A percentile compares a stretch with the other conserved stretches of the same genome.
These are phyloP conservation scores for Thymelicus lineola DNA, from an alignment of 2,888 invertebrate species.

Conservation along the genomic window DNA sequence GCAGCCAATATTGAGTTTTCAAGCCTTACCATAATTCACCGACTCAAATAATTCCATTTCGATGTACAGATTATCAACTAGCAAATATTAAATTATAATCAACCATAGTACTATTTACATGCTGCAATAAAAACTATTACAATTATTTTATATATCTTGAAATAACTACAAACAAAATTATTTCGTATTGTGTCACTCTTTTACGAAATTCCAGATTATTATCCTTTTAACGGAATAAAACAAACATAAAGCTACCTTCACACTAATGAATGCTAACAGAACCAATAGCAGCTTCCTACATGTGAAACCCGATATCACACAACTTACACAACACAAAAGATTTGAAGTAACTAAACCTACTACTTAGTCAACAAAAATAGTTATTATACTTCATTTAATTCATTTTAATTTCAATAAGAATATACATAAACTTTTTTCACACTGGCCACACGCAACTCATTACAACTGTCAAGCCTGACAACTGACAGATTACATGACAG, in stretches of 20 bases:
- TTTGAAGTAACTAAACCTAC: slow-evolving; percentile 12
- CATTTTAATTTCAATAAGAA: slow-evolving; percentile 5
- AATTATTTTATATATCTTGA: not conserved
- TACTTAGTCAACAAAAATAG: slow-evolving; percentile 17
- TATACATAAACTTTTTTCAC: slow-evolving; percentile 14
- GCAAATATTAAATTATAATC: not conserved
- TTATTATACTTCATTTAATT: slow-evolving; percentile 6
- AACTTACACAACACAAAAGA: not conserved
- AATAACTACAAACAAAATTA: not conserved
- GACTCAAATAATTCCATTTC: slow-evolving; percentile 25
- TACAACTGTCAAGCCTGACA: not conserved
- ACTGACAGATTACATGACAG: not conserved
- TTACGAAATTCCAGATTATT: not conserved
- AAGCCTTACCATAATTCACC: not conserved
- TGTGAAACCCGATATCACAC: not conserved
- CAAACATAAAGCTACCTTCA: not conserved
- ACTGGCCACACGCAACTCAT: slow-evolving; percentile 9
- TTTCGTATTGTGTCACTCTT: not conserved
- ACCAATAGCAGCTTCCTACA: not conserved
- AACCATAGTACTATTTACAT: slow-evolving; percentile 12
- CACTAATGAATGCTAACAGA: not conserved
- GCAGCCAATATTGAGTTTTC: no score
- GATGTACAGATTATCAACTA: not conserved
- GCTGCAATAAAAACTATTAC: not conserved
- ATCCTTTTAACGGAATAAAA: not conserved